Base-by-base conservation (phyloP, 2,113 vertebrate species). In the Bungarus multicinctus region DNA sequence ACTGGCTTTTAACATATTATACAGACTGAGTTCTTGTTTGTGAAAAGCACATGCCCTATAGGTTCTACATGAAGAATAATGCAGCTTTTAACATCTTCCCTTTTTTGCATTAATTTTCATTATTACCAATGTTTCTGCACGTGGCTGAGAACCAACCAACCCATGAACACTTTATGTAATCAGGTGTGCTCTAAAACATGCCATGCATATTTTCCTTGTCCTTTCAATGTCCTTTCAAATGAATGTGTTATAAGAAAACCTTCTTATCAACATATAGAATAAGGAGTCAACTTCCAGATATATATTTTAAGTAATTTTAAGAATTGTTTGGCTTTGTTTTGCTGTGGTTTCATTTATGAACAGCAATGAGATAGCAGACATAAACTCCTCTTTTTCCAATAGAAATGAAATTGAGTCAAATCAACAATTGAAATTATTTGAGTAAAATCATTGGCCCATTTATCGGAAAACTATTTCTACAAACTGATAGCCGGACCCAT, bases 221-320 rank as follows among this genome's bases (percentile, higher is more conserved):
- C 88, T 64, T 9, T 89, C 60, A 16, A 34, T 25, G 89, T 55
- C 30, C 58, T 57, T 88, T 69, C 91, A 95, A 89, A 85, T 11
- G 90, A 5, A 52, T 0, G 20, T 34, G 11, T 30, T 30, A 92
- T 87, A 85, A 57, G 92, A 92, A n/a, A 6, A 5, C 52, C 18
- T 10, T 3, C 0, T 43, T 69, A 27, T 34, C 57, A 96, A 94
- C 94, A 81, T 55, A 69, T 74, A 89, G 94, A 30, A 85, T 89
- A 94, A 90, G 89, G 52, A 69, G 18, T 20, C 55, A 60, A 64
- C 88, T 9, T 43, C 22, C 22, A 5, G 30, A 18, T 16, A 88
- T 55, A 45, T 60, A 43, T 39, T 39, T 88, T 64, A 64, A 52
- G 27, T 88, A 6, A 0, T 27, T 69, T 23, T 16, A 3, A 30